Conservation (phyloP, 2,797 vertebrate genomes). For the Enteromius thamalakanensis region DNA sequence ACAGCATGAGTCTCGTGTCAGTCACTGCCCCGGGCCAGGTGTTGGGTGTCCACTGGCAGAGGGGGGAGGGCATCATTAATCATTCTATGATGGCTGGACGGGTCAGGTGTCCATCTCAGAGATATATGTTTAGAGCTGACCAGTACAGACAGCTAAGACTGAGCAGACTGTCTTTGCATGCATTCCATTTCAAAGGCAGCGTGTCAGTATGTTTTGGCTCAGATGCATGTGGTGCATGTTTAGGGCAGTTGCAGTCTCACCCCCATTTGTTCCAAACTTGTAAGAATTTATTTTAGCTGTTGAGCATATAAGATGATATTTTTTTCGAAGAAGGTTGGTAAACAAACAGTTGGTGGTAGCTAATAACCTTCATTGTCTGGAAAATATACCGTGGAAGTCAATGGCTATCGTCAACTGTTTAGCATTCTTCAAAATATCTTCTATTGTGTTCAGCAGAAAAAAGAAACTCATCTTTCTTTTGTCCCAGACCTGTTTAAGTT, state of each 20-base stretch:
- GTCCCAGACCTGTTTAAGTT: too few relatives aligned
- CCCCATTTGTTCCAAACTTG: background rate
- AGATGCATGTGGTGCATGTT: background rate
- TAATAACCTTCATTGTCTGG: background rate
- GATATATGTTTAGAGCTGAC: slow-evolving; percentile 40
- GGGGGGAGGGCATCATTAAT: slow-evolving; percentile 50
- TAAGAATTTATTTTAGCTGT: background rate
- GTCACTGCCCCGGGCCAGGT: slow-evolving; percentile 53
- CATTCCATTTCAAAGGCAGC: slow-evolving; percentile 27
- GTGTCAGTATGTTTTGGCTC: slow-evolving; percentile 29
- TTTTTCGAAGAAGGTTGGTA: background rate
- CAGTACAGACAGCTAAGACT: slow-evolving; percentile 27
- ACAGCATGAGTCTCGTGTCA: slow-evolving; percentile 51
- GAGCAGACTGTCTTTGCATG: slow-evolving; percentile 34
- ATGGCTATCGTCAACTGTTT: background rate
- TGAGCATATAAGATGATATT: background rate
- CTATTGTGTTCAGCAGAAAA: background rate
- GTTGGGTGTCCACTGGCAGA: slow-evolving; percentile 50
- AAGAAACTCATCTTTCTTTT: background rate
- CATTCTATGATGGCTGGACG: slow-evolving; percentile 44
- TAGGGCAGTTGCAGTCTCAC: slow-evolving; percentile 9
- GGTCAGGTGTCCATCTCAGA: slow-evolving; percentile 54
- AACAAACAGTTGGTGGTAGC: background rate
- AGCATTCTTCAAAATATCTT: background rate
- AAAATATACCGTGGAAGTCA: background rate